These are phyloP conservation scores for Pygmarrhopalites habei DNA, from an alignment of 1,140 invertebrate species.

Conservation along the genomic window DNA sequence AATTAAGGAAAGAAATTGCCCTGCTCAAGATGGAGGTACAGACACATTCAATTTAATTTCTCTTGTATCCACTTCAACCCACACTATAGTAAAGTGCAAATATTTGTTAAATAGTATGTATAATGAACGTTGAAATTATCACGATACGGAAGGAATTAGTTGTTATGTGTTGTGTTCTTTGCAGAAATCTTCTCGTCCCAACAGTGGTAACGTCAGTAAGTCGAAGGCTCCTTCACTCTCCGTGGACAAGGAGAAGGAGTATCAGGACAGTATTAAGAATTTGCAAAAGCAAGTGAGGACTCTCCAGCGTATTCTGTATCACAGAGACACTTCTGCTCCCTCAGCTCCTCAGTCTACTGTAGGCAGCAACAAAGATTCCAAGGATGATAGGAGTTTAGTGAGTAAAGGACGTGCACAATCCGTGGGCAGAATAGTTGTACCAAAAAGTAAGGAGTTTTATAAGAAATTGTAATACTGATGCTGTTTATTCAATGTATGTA, in stretches of 20 bases:
- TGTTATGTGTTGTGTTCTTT: too few species aligned
- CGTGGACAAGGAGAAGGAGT: slow-evolving; percentile 33
- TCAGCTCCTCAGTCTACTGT: neutral
- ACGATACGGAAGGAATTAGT: too few species aligned
- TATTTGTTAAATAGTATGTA: neutral
- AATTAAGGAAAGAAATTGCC: slow-evolving; percentile 26
- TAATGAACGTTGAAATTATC: neutral
- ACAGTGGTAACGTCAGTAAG: slow-evolving; percentile 8
- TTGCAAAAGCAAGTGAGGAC: slow-evolving; percentile 35
- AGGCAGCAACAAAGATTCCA: neutral
- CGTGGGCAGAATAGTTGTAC: too few species aligned
- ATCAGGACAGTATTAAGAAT: slow-evolving; percentile 24
- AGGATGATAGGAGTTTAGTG: neutral
- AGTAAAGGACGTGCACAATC: neutral
- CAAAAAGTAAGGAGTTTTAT: too few species aligned
- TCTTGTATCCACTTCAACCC: too few species aligned
- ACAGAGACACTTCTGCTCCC: slow-evolving; percentile 19
- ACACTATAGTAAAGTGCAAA: neutral
- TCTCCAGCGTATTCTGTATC: slow-evolving; percentile 31
- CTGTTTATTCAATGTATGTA: too few species aligned
- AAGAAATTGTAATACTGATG: too few species aligned
- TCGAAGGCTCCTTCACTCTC: neutral
- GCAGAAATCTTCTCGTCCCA: neutral
- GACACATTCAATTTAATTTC: too few species aligned
- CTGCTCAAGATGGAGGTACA: slow-evolving; percentile 16